Base-by-base conservation (phyloP, 2,113 vertebrate species). In the Syrrhaptes paradoxus region DNA sequence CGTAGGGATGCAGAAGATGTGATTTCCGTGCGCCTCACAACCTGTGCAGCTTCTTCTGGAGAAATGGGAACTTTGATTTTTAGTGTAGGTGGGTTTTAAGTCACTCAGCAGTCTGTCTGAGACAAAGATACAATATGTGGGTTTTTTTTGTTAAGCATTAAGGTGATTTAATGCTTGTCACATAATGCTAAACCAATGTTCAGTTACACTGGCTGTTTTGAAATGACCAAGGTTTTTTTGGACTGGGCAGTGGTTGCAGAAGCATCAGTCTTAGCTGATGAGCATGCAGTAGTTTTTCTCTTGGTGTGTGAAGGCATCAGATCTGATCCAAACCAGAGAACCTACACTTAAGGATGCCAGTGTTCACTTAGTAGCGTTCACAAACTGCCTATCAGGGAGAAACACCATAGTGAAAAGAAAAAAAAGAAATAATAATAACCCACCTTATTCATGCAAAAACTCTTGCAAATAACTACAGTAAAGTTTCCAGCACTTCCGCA, bases 331-430 rank as follows among this genome's bases (percentile, higher is more conserved):
- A 80, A 28, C 16, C 6, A 46, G 34, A 20, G 17, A 54, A 75
- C 28, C 10, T 20, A 43, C 31, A 25, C 31, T 61, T 31, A 58
- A 74, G 45, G 25, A 29, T n/a, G 61, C 13, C 28, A 24, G 15
- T 10, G 11, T 31, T 55, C 46, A 36, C 28, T 24, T 17, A 24
- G 25, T 6, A 31, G 20, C 3, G 13, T 57, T 41, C 61, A 38
- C 15, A 61, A 41, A 52, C 29, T 48, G 25, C 26, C 38, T 32
- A 32, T 17, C 28, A n/a, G 36, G 54, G 31, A 61, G 22, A 77
- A 78, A 57, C 22, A n/a, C 6, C 0, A 0, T 19, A 20, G 8
- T 76, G 5, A 10, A 43, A 48, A n/a, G 45, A 51, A 41, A 8
- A 13, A 14, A 38, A 38, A 41, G 4, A 38, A 57, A 17, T 3